phyloP scores from a whole-genome alignment of 2,888 invertebrate species.

The Brachycybe producta region DNA sequence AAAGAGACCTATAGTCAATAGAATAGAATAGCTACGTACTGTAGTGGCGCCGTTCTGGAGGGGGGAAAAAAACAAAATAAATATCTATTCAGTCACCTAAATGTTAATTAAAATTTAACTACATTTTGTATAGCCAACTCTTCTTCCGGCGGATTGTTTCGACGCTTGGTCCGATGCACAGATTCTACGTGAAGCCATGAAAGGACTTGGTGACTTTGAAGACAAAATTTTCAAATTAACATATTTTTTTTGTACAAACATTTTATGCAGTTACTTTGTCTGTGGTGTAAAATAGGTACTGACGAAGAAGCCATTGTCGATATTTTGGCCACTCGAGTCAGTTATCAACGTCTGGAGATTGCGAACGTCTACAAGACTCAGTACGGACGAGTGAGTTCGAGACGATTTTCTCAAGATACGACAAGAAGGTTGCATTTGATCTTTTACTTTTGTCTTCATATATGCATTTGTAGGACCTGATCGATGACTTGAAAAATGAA shows the following conservation, averaged over 20 bases:
- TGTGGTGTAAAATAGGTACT: constrained; percentile 45
- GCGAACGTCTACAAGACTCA: constrained; percentile 68
- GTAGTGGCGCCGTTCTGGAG: too few species aligned
- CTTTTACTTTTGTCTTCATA: neutral
- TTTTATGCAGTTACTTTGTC: neutral
- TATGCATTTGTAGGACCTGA: constrained; percentile 55
- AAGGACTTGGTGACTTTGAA: constrained; percentile 62
- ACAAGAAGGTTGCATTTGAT: neutral
- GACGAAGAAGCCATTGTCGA: constrained; percentile 80
- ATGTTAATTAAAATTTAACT: too few species aligned
- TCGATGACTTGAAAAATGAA: constrained; percentile 75
- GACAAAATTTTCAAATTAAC: neutral
- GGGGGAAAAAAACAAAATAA: too few species aligned
- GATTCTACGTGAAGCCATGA: constrained; percentile 75
- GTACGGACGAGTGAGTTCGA: constrained; percentile 60
- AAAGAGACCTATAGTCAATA: too few species aligned
- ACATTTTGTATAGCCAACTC: constrained; percentile 17
- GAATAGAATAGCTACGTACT: too few species aligned
- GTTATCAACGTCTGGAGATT: constrained; percentile 73
- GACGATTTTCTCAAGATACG: neutral
- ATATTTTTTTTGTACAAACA: neutral
- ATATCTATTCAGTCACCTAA: too few species aligned
- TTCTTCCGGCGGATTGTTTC: constrained; percentile 36
- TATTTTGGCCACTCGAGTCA: constrained; percentile 65
- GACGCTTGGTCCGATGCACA: constrained; percentile 68